A percentile compares a stretch with the other conserved stretches of the same genome.
Evolutionary conservation across 1,140 invertebrate genomes (phyloP).

Genomic region (Physella acuta): DNA sequence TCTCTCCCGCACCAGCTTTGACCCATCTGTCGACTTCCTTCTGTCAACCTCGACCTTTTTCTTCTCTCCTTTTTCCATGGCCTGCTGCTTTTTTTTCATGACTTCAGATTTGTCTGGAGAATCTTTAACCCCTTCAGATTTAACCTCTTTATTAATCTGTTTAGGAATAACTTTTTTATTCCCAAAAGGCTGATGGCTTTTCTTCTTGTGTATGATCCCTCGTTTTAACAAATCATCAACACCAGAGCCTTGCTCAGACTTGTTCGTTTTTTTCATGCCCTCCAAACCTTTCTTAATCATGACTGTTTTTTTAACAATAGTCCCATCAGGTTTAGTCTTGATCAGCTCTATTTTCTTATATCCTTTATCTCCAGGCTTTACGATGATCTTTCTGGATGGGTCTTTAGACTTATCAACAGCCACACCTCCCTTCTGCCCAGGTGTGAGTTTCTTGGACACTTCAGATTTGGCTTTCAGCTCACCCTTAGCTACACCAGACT

Average conservation of each 20-base stretch:
- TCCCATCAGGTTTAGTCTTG: neutral
- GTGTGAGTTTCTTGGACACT: no score
- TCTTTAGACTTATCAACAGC: no score
- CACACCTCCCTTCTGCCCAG: no score
- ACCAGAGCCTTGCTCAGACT: neutral
- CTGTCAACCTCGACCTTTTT: neutral
- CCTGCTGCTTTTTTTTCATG: neutral
- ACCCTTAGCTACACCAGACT: no score
- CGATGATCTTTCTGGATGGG: no score
- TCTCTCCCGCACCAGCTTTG: neutral
- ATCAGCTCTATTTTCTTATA: neutral
- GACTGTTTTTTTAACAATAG: neutral
- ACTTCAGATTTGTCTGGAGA: neutral
- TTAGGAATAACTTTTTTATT: neutral
- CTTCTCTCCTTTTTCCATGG: neutral
- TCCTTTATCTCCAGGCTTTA: no score
- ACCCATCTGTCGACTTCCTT: constrained; percentile 11
- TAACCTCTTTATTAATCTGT: neutral
- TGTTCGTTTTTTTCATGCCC: neutral
- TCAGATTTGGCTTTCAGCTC: no score
- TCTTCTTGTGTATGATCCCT: constrained; percentile 19
- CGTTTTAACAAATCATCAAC: constrained; percentile 21
- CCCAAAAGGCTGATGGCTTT: constrained; percentile 23
- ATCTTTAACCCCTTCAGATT: neutral
- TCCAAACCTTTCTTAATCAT: neutral